phyloP scores from a whole-genome alignment of 2,797 vertebrate species.

The Mionectes olivaceus region DNA sequence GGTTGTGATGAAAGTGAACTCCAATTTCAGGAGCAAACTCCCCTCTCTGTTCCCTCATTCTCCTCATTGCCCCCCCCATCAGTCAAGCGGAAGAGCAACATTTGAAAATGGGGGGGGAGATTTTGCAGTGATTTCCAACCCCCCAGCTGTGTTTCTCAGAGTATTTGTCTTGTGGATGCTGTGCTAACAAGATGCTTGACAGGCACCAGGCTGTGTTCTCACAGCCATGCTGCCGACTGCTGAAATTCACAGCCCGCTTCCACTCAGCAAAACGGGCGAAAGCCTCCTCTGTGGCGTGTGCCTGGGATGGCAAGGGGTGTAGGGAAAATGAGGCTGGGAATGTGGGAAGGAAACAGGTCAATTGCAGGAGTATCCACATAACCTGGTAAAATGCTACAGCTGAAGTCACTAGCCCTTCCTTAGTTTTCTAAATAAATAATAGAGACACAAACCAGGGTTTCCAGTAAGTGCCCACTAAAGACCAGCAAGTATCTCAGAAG shows the following conservation, averaged over 20 bases:
- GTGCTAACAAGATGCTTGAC: slow-evolving; percentile 50
- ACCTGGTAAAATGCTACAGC: not conserved
- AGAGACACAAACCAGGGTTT: not conserved
- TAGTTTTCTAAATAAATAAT: not conserved
- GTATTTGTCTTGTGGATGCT: slow-evolving; percentile 17
- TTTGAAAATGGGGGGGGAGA: not conserved
- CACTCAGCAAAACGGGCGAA: not conserved
- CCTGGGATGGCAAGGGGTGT: not conserved
- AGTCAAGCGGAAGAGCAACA: not conserved
- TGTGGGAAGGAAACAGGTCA: not conserved
- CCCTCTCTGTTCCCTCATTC: not conserved
- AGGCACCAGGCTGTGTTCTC: slow-evolving; percentile 6
- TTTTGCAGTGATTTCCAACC: slow-evolving; percentile 6
- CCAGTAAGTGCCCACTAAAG: not conserved
- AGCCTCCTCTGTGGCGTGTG: accelerated
- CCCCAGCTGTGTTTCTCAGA: not conserved
- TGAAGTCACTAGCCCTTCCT: not conserved
- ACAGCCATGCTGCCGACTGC: not conserved
- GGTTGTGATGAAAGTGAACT: not conserved
- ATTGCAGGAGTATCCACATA: accelerated
- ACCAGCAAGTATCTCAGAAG: not conserved
- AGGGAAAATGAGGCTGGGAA: not conserved
- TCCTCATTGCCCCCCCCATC: not conserved
- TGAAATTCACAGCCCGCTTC: slow-evolving; percentile 32
- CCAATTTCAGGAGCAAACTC: not conserved